Conservation (phyloP, 2,113 vertebrate genomes). For the Gobio gobio region DNA sequence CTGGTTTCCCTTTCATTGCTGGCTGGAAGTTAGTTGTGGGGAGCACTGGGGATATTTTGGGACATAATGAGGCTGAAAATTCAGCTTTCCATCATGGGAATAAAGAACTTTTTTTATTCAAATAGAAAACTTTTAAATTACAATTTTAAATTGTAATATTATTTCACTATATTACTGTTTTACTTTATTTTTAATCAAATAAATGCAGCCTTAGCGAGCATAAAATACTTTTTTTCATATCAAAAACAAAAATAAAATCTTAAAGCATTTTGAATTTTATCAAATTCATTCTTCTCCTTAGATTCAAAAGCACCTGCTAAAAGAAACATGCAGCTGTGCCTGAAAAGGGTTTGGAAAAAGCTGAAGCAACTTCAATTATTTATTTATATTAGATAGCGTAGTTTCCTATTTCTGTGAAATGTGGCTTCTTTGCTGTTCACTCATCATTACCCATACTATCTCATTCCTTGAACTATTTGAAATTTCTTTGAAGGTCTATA, state of each 20-base stretch:
- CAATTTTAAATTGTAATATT: background rate
- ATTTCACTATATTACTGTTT: background rate
- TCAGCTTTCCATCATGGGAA: background rate
- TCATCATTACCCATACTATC: background rate
- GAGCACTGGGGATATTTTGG: background rate
- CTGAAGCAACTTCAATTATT: background rate
- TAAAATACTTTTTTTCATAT: background rate
- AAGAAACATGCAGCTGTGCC: constrained; percentile 3
- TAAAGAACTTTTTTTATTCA: background rate
- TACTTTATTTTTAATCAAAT: background rate
- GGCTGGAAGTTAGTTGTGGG: background rate
- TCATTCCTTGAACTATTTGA: constrained; percentile 5
- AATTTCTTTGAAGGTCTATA: background rate
- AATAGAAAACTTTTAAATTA: background rate
- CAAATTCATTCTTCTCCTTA: background rate
- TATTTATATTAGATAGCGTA: background rate
- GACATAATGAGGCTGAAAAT: background rate
- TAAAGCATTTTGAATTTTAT: background rate
- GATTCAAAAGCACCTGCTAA: background rate
- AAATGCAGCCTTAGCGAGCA: background rate
- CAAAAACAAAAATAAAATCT: background rate
- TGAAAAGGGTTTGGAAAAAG: background rate
- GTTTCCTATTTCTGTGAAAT: constrained; percentile 5
- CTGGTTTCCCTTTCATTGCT: background rate
- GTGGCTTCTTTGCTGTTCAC: background rate